Conservation (phyloP, 2,113 vertebrate genomes). For the Spea bombifrons region DNA sequence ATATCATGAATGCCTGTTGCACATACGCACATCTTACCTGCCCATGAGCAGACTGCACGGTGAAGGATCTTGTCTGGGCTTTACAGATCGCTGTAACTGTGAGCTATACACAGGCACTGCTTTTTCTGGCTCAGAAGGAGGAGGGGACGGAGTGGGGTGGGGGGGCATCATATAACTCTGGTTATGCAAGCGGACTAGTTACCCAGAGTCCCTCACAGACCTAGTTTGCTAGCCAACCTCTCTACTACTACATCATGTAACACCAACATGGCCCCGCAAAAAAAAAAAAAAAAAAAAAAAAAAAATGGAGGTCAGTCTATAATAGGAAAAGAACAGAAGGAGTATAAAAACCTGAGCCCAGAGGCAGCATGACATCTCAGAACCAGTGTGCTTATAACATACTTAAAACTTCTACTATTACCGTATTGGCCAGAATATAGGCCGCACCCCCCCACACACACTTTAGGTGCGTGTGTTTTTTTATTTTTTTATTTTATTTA, state of each 20-base stretch:
- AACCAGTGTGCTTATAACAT: no score
- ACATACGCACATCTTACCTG: conserved; percentile 8
- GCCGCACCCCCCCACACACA: no score
- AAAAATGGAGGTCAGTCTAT: no score
- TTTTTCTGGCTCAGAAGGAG: conserved; percentile 4
- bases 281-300: background rate
- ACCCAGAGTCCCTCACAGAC: conserved; percentile 34
- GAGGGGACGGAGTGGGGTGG: background rate
- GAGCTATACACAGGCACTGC: background rate
- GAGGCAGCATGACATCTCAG: no score
- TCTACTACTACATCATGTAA: conserved; percentile 1
- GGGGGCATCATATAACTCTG: conserved; percentile 34
- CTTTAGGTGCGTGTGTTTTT: no score
- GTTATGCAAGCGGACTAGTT: conserved; percentile 53
- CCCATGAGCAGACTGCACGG: background rate
- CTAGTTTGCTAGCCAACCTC: conserved; percentile 46
- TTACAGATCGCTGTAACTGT: background rate
- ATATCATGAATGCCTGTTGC: no score
- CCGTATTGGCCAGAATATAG: no score
- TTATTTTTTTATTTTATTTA: no score
- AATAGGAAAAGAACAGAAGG: no score
- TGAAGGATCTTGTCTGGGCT: background rate
- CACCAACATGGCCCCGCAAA: background rate
- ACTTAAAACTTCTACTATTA: no score
- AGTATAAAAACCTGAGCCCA: no score